Evolutionary conservation across 35 echinoderm and acorn worm species (phyloP), one percentile per base, ranked within the genome.

Genomic region (Ophioderma brevispina): DNA sequence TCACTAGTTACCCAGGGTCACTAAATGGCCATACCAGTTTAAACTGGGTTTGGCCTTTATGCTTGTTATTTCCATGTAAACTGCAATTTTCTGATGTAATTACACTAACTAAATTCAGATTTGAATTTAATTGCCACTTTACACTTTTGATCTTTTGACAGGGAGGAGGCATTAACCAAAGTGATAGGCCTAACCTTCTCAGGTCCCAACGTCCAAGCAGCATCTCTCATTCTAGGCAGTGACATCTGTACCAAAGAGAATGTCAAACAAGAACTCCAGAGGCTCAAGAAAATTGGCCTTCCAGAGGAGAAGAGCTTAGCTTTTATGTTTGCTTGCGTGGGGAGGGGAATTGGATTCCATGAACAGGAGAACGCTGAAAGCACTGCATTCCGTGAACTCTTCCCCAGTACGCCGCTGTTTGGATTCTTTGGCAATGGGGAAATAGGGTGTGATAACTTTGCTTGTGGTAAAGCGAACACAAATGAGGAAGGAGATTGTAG

Each of bases 361-460:
- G 31, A 39, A 1, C 79, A 87, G 36, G 40, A 84, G 21, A 90
- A 95, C 55, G 94, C 95, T 0, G 97, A 99, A 41, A 99, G 97
- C 81, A 56, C 90, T 70, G 94, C 77, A n/a, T 99, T 99, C 64
- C 82, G 78, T 21, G 77, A 88, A 39, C 23, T 90, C 31, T 99
- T 99, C 64, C 97, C 97, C 0, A 80, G 88, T 31, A 94, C 91
- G 14, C 97, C 97, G 0, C 63, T 99, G 0, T 89, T 99, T 41
- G 97, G 97, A 1, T 77, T 99, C 32, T 99, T 99, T 82, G 97
- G 97, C 14, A 92, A 92, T 38, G 97, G 97, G 28, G 97, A 99
- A 87, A 92, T 95, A 32, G 97, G 97, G 18, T 92, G 94, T 41
- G 37, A 80, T 0, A 98, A 98, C 55, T 64, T 98, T 19, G 42